phyloP scores from a whole-genome alignment of 2,113 vertebrate species.

The Haplochromis vanheusdeni region DNA sequence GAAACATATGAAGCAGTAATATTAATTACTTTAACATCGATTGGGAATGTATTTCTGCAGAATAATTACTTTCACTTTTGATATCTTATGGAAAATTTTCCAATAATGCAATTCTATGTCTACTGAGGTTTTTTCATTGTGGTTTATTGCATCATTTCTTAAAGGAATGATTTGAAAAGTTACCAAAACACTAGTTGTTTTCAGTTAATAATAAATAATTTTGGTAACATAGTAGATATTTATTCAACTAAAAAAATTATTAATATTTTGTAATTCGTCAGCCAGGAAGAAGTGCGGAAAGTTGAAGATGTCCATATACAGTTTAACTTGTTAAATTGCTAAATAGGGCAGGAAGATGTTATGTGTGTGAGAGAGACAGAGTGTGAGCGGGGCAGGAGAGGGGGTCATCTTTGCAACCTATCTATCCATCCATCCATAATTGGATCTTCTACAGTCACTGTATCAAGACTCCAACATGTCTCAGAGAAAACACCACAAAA shows the following conservation, averaged over 20 bases:
- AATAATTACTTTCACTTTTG: background rate
- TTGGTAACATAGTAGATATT: background rate
- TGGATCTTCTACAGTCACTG: background rate
- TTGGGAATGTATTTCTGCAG: background rate
- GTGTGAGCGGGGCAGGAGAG: background rate
- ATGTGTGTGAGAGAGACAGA: background rate
- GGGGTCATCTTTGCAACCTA: background rate
- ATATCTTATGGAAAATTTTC: background rate
- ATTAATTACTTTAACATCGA: background rate
- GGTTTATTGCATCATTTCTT: background rate
- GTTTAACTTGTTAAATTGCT: background rate
- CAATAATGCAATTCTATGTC: background rate
- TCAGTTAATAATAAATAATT: rapidly evolving
- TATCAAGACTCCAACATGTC: background rate
- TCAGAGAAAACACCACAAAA: background rate
- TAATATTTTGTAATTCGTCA: background rate
- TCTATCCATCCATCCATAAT: background rate
- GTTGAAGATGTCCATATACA: background rate
- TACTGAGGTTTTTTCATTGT: background rate
- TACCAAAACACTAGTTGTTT: background rate
- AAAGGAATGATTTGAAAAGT: background rate
- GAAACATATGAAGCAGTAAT: background rate
- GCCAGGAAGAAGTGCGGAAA: background rate
- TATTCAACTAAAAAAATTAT: background rate
- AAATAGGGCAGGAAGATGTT: background rate